Conservation (phyloP, 2,888 invertebrate genomes). For the Archips xylosteana region DNA sequence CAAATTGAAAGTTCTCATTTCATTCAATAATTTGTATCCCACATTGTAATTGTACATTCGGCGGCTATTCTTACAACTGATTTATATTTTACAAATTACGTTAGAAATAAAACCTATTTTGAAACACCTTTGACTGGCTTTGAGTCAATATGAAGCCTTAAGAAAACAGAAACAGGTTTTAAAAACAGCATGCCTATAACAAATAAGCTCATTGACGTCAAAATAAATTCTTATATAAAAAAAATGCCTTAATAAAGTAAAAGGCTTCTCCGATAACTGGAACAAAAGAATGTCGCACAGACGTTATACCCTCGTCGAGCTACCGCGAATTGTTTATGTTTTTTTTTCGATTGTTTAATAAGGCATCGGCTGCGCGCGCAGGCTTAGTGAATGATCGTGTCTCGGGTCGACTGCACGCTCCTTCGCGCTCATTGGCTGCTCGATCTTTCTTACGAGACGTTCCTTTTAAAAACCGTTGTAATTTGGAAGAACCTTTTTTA, state of each 20-base stretch:
- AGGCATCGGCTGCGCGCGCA: constrained; percentile 26
- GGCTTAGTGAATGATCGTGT: constrained; percentile 44
- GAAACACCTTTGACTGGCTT: too few relatives aligned
- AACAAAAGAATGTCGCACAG: constrained; percentile 35
- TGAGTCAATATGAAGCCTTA: too few relatives aligned
- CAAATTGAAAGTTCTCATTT: too few relatives aligned
- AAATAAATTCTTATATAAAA: background rate
- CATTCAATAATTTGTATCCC: too few relatives aligned
- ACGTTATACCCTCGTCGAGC: constrained; percentile 7
- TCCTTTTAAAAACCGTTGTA: constrained; percentile 6
- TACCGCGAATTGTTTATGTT: constrained; percentile 41
- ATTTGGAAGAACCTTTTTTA: background rate
- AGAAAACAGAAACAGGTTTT: too few relatives aligned
- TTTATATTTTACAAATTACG: too few relatives aligned
- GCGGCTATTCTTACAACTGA: too few relatives aligned
- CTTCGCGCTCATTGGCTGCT: background rate
- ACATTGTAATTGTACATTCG: too few relatives aligned
- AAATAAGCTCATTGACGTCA: background rate
- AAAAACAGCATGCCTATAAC: too few relatives aligned
- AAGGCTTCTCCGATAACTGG: background rate
- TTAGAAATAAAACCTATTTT: too few relatives aligned
- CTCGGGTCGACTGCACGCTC: constrained; percentile 39
- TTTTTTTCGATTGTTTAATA: constrained; percentile 43
- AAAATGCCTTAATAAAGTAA: background rate
- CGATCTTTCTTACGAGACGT: constrained; percentile 29